Evolutionary conservation across 2,113 vertebrate species (phyloP), one percentile per base, ranked within the genome.

Genomic region (Crotalus horridus): DNA sequence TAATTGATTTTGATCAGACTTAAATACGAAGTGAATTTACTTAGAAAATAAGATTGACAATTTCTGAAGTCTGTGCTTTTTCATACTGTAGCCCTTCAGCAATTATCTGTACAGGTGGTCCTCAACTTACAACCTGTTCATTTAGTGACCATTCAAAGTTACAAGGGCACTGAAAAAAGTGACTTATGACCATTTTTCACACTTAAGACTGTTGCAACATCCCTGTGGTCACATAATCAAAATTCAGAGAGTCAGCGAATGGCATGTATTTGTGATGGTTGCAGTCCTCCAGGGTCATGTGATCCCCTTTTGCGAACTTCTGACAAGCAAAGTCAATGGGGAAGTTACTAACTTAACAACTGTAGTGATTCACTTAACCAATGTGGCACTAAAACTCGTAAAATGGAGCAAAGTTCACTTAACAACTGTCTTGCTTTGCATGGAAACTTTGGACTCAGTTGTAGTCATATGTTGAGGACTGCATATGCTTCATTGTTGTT

Each of bases 1-100:
- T 89, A 93, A 93, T 46, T 61, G 11, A 86, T 90, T 54, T 81
- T 93, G 91, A 89, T 81, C 85, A 46, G 1, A 11, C 39, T 92
- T 43, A 64, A 24, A 88, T 58, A 11, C 24, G 21, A 53, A 92
- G 61, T 54, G 3, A 88, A 88, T 54, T 33, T 39, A 17, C 86
- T 53, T 43, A 39, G 29, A 48, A 69, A 88, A 54, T 6, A 53
- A 33, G 48, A 11, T 26, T 26, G 11, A 24, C 29, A 69, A 39
- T 3, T 54, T 88, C 69, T 92, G 86, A 64, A 43, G 6, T n/a
- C 29, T 39, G 58, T 89, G 55, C 46, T 94, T 92, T 3, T 69
- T 39, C 64, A 64, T 20, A 43, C 39, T 81, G 56, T 56, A 46
- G 21, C 43, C 69, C 33, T 26, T 3, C 3, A 46, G 48, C 86